Conservation (phyloP, 1,140 invertebrate genomes). For the Battus philenor region DNA sequence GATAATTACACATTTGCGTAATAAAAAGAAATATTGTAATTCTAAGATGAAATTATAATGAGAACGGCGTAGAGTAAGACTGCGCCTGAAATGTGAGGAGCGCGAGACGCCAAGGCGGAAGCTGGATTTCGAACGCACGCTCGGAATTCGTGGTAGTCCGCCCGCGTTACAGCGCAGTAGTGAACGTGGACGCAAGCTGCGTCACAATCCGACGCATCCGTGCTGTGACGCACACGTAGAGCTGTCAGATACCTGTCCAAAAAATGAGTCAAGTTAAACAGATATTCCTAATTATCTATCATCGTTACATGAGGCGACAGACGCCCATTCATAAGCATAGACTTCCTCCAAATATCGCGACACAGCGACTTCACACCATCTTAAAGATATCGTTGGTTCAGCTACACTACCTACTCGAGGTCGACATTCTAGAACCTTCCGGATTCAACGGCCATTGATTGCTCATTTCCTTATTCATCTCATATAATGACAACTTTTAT, state of each 20-base stretch:
- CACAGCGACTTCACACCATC: too few species aligned
- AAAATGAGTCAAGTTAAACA: too few species aligned
- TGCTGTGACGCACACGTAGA: conserved; percentile 77
- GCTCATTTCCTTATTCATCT: too few species aligned
- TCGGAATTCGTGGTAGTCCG: conserved; percentile 85
- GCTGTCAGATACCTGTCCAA: conserved; percentile 71
- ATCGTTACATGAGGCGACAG: too few species aligned
- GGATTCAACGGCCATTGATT: too few species aligned
- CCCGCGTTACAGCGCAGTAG: conserved; percentile 88
- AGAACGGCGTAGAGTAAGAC: conserved; percentile 61
- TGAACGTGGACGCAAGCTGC: conserved; percentile 84
- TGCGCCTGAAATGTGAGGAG: conserved; percentile 48
- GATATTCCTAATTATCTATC: too few species aligned
- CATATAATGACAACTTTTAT: too few species aligned
- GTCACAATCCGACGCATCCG: conserved; percentile 75
- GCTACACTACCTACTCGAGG: too few species aligned
- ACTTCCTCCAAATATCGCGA: too few species aligned
- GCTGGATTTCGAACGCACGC: conserved; percentile 85
- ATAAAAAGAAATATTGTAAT: conserved; percentile 5
- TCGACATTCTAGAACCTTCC: too few species aligned
- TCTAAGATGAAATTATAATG: conserved; percentile 54
- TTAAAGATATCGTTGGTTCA: too few species aligned
- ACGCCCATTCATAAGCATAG: too few species aligned
- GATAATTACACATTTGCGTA: background rate
- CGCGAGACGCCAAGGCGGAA: conserved; percentile 79